Evolutionary conservation across 1,140 invertebrate genomes (phyloP).

Genomic region (Tetragonula clypearis): DNA sequence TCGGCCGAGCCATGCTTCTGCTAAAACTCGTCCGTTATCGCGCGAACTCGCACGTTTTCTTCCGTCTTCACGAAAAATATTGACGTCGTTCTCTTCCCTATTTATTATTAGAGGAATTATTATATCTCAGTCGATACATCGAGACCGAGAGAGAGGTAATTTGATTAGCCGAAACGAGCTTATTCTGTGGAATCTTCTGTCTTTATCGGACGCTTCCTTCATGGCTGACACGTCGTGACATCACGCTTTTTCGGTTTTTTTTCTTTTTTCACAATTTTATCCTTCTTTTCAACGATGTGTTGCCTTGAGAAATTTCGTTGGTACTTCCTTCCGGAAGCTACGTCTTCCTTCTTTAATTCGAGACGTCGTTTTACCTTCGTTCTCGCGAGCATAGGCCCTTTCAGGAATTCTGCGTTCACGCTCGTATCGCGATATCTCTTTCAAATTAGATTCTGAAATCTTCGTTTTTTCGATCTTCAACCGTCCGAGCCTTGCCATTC

Average conservation of each 20-base stretch:
- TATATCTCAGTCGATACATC: conserved; percentile 10
- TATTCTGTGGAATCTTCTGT: not conserved
- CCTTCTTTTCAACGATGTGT: not conserved
- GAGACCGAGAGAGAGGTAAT: not conserved
- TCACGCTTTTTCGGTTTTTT: not conserved
- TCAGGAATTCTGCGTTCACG: not conserved
- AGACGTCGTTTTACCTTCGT: not conserved
- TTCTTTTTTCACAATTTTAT: not conserved
- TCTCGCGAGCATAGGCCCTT: not conserved
- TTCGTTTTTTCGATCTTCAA: no score
- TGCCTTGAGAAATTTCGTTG: not conserved
- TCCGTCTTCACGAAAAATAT: not conserved
- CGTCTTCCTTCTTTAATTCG: not conserved
- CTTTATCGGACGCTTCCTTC: not conserved
- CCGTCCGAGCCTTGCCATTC: no score
- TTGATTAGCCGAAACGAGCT: conserved; percentile 23
- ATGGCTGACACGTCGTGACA: no score
- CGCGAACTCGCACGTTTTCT: not conserved
- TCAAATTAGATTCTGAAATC: not conserved
- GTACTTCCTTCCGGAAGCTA: not conserved
- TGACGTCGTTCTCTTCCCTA: not conserved
- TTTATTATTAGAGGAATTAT: not conserved
- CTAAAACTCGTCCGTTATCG: conserved; percentile 28
- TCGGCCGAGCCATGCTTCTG: no score
- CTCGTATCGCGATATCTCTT: not conserved